Evolutionary conservation across 2,888 invertebrate species (phyloP).

Genomic region (Sussaba pulchella): DNA sequence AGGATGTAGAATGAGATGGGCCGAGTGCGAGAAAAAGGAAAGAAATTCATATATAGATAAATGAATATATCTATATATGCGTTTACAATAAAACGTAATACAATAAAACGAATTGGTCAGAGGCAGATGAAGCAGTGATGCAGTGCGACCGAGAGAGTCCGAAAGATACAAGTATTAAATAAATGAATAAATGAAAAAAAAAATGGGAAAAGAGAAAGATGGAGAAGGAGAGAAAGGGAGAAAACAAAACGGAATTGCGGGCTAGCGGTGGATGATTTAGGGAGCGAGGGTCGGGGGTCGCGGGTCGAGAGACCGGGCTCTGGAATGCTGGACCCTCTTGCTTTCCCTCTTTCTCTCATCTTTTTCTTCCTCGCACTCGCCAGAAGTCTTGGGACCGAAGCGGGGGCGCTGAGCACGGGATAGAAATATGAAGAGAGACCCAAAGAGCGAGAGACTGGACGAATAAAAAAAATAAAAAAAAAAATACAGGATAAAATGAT

Average conservation of each 20-base stretch:
- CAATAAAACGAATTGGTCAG: conserved; percentile 46
- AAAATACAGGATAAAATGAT: conserved; percentile 77
- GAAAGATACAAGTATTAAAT: conserved; percentile 59
- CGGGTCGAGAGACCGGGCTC: conserved; percentile 82
- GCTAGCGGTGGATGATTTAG: conserved; percentile 84
- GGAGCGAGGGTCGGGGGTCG: conserved; percentile 83
- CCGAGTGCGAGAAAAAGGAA: conserved; percentile 49
- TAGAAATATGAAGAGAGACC: conserved; percentile 50
- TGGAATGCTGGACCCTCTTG: conserved; percentile 79
- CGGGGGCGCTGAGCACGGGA: conserved; percentile 52
- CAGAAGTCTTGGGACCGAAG: conserved; percentile 16
- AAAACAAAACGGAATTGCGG: conserved; percentile 84
- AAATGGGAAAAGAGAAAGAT: conserved; percentile 61
- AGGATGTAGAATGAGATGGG: conserved; percentile 61
- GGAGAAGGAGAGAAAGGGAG: conserved; percentile 67
- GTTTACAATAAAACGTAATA: not conserved
- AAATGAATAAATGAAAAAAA: conserved; percentile 45
- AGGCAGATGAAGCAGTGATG: conserved; percentile 42
- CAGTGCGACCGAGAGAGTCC: conserved; percentile 58
- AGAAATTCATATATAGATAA: not conserved
- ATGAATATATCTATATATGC: conserved; percentile 21
- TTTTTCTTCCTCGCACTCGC: conserved; percentile 27
- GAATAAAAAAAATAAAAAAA: conserved; percentile 2
- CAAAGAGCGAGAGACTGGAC: conserved; percentile 61
- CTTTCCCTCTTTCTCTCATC: conserved; percentile 49